Conservation (phyloP, 1,140 invertebrate species). For the Asobara japonica region DNA sequence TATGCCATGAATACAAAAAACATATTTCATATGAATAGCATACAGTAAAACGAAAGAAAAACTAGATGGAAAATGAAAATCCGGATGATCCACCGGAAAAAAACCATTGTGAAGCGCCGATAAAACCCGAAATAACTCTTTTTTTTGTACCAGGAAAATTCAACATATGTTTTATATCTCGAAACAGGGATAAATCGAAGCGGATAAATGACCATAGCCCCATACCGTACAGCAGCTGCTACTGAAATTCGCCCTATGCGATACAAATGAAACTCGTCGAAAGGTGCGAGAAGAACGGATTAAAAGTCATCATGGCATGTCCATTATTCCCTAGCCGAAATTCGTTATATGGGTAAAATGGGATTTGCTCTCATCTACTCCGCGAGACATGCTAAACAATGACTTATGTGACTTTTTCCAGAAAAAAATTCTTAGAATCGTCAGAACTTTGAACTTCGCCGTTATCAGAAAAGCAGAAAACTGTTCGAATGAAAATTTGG, state of each 20-base stretch:
- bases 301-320: constrained; percentile 32
- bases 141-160: constrained; percentile 17
- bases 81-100: neutral
- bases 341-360: neutral
- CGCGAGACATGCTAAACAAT: too few relatives aligned
- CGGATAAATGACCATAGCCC: constrained; percentile 34
- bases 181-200: constrained; percentile 34
- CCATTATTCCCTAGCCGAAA: constrained; percentile 12
- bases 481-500: too few relatives aligned
- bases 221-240: constrained; percentile 20
- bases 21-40: neutral
- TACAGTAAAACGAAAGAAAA: too few relatives aligned
- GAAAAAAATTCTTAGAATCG: too few relatives aligned
- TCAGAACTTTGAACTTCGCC: too few relatives aligned
- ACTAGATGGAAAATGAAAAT: neutral
- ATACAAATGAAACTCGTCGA: constrained; percentile 27
- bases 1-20: neutral
- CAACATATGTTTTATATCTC: constrained; percentile 28
- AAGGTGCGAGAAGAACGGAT: constrained; percentile 33
- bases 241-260: neutral
- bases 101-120: neutral
- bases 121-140: constrained; percentile 1
- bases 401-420: too few relatives aligned
- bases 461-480: too few relatives aligned
- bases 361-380: too few relatives aligned